phyloP scores from a whole-genome alignment of 2,113 vertebrate genomes.

The Cercocebus atys region DNA sequence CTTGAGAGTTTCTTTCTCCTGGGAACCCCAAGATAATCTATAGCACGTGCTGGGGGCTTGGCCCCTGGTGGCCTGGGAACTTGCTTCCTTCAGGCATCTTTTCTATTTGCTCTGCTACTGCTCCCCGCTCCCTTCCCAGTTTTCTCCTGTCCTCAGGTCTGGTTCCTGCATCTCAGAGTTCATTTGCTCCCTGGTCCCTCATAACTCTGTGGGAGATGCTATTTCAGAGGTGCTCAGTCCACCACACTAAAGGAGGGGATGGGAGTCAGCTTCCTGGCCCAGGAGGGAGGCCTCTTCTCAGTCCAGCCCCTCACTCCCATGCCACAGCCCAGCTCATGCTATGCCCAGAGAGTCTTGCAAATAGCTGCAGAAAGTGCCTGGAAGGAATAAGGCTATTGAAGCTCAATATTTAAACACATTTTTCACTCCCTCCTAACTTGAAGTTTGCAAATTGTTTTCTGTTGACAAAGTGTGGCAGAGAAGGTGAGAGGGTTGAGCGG shows the following conservation, averaged over 20 bases:
- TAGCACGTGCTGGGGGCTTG: not conserved
- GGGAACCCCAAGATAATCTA: not conserved
- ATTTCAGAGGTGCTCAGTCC: not conserved
- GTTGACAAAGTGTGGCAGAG: not conserved
- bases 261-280: not conserved
- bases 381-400: not conserved
- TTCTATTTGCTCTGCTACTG: not conserved
- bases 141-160: not conserved
- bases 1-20: not conserved
- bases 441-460: slow-evolving; percentile 6
- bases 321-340: not conserved
- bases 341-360: not conserved
- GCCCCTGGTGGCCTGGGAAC: not conserved
- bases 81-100: not conserved
- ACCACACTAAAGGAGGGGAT: not conserved
- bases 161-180: not conserved
- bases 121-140: too few relatives aligned
- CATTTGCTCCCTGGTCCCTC: not conserved
- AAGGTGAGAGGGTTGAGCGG: not conserved
- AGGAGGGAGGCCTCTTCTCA: not conserved
- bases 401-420: not conserved
- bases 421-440: not conserved
- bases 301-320: not conserved
- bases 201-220: not conserved
- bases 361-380: not conserved